Evolutionary conservation across 2,888 invertebrate species (phyloP), one percentile per base, ranked within the genome.

Genomic region (Megaustenia siamemsis): DNA sequence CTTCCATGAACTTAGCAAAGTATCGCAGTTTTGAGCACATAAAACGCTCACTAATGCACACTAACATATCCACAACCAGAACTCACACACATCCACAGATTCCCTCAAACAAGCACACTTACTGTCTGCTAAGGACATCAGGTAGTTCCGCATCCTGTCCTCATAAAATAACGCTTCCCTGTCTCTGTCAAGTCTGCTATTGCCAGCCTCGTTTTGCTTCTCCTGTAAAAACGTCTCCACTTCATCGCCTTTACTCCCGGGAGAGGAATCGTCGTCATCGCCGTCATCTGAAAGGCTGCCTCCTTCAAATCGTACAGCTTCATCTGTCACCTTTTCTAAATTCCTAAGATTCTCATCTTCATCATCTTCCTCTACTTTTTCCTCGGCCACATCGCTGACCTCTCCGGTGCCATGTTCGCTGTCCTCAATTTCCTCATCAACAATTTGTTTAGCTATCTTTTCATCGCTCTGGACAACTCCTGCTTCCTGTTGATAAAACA

Each of bases 301-400:
- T 18, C 49, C 43, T 32, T 69, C 83, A 35, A n/a, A 43, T 21
- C 21, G 35, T 18, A 24, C 63, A 40, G n/a, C 21, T 35, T n/a
- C 77, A 1, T 1, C 56, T 35, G n/a, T 38, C 45, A 45, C 82
- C n/a, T 32, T 75, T 68, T 82, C 40, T 4, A 78, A 56, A 18
- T 81, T 75, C 40, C 73, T 71, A 56, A 79, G 71, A 32, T 82
- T 73, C 12, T 80, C 78, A 18, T 83, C 80, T 53, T 86, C 82
- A 0, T 66, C 83, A 4, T 69, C 78, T 43, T 56, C 45, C 35
- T 45, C 24, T 28, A 28, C 38, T 28, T 76, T 60, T 63, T 77
- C 60, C 56, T 69, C 79, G 28, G 28, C 56, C 18, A 18, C 28
- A 1, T 43, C 75, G 24, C 66, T 56, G 28, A 56, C 49, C 24